Percentiles rank a stretch among this genome's conserved stretches.
Evolutionary conservation across 2,113 vertebrate species (phyloP).

Genomic region (Rafetus swinhoei): DNA sequence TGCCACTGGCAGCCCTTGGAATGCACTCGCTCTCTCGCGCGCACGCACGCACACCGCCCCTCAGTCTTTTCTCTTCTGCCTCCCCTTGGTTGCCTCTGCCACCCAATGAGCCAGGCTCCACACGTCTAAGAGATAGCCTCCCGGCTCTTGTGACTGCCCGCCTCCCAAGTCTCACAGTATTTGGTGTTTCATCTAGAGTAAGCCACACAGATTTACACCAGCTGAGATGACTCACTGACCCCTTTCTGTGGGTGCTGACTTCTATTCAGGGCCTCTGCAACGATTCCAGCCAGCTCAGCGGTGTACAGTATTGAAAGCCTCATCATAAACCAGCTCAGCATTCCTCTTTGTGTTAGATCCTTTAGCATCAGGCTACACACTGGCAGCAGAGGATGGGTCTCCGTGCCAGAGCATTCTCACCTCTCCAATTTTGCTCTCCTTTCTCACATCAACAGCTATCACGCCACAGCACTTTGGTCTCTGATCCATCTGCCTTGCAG

Average conservation of each 20-base stretch:
- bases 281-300: neutral
- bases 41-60: too few species aligned
- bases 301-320: neutral
- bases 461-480: neutral
- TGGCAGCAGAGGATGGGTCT: neutral
- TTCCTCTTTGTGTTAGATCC: neutral
- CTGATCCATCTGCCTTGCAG: neutral
- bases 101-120: neutral
- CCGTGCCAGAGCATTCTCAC: neutral
- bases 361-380: neutral
- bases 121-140: neutral
- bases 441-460: neutral
- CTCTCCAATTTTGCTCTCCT: conserved; percentile 14
- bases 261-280: neutral
- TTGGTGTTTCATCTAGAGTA: neutral
- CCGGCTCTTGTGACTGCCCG: fast-evolving
- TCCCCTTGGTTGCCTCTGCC: neutral
- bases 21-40: too few species aligned
- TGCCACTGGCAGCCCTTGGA: neutral
- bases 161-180: fast-evolving
- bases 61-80: neutral
- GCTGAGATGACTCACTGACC: neutral
- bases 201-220: neutral
- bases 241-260: neutral
- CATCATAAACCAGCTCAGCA: neutral